These are phyloP conservation scores for Cygnus olor DNA, from an alignment of 2,797 vertebrate genomes.

Conservation along the genomic window DNA sequence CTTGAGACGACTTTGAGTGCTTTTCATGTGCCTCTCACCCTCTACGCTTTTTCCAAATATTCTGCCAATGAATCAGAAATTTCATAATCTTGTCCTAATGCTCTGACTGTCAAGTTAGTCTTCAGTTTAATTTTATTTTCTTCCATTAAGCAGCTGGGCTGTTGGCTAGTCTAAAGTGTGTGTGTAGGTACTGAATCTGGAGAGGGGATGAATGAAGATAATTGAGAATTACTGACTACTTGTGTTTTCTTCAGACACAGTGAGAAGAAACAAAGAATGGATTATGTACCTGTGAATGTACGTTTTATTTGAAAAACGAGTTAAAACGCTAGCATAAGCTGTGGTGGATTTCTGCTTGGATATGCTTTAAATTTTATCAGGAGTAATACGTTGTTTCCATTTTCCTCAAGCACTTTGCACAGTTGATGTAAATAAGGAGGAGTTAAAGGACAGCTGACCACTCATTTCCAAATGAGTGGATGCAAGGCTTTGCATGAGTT, in stretches of 20 bases:
- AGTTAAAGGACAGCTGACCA: not conserved
- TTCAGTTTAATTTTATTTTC: not conserved
- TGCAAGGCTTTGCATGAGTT: not conserved
- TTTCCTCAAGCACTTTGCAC: not conserved
- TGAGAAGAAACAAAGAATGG: not conserved
- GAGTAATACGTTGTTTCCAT: not conserved
- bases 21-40: not conserved
- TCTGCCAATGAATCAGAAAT: not conserved
- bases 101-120: not conserved
- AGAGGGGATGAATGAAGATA: not conserved
- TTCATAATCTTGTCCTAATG: not conserved
- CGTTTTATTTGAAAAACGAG: not conserved
- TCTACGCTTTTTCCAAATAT: not conserved
- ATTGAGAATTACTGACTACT: not conserved
- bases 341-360: not conserved
- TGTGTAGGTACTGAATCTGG: not conserved
- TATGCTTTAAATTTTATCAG: not conserved
- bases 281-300: not conserved
- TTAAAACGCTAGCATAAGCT: not conserved
- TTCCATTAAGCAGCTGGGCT: not conserved
- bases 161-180: not conserved
- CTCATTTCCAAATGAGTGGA: not conserved
- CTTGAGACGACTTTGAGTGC: not conserved
- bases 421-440: not conserved
- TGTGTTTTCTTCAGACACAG: not conserved